phyloP scores from a whole-genome alignment of 2,113 vertebrate genomes.

The Rhabdomys dilectus region DNA sequence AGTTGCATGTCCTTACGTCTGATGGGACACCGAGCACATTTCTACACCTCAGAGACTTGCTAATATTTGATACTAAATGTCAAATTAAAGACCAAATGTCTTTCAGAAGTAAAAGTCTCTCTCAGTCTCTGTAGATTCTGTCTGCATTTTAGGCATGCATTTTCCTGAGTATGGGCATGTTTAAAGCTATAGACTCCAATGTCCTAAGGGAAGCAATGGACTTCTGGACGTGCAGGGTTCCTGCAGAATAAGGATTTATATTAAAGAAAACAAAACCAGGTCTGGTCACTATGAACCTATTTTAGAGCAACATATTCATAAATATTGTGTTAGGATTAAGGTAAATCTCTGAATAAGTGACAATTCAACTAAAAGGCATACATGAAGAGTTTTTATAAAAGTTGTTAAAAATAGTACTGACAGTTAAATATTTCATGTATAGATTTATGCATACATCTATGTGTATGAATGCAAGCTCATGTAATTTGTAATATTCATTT shows the following conservation, averaged over 20 bases:
- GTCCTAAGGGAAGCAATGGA: not conserved
- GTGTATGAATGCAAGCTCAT: no score
- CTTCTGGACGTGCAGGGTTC: not conserved
- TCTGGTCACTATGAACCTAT: not conserved
- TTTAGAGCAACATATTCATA: not conserved
- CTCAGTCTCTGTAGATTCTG: not conserved
- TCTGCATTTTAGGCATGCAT: not conserved
- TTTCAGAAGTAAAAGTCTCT: not conserved
- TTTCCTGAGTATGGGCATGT: not conserved
- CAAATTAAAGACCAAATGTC: not conserved
- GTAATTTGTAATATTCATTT: not conserved
- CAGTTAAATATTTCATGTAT: not conserved
- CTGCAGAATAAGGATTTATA: not conserved
- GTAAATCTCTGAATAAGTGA: not conserved
- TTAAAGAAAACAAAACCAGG: not conserved
- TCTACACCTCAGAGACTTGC: not conserved
- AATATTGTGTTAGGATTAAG: not conserved
- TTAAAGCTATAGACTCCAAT: not conserved
- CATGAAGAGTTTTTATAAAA: not conserved
- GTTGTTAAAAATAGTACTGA: not conserved
- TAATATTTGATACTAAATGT: not conserved
- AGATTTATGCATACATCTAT: not conserved
- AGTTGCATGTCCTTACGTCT: not conserved
- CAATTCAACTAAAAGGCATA: not conserved
- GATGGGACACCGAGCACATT: not conserved